Evolutionary conservation across 2,888 invertebrate genomes (phyloP), one percentile per base, ranked within the genome.

Genomic region (Himalopsyche tibetana): DNA sequence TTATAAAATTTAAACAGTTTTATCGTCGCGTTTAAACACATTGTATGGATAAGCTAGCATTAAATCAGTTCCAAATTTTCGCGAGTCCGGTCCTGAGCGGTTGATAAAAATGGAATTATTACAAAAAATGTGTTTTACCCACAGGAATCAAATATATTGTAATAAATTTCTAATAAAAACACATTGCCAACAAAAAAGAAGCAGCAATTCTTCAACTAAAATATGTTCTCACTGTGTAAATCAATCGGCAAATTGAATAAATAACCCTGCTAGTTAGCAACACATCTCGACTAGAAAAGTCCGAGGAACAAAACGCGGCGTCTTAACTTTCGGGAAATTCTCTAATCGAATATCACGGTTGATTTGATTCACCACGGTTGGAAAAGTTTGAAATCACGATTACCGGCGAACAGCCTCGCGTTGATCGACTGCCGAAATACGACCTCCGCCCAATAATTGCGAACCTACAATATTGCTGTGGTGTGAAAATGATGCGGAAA

Each of bases 361-460:
- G 74, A 74, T 74, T 74, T 74, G 74, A 74, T 74, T 74, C 74
- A 74, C 74, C 74, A 74, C 74, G 74, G 74, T 74, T 36, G 74
- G 74, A 74, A 74, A 74, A 74, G 38, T 74, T 74, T 74, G 74
- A 74, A 74, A 74, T 74, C 74, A 36, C 74, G 36, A 74, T 38
- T 74, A 36, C 74, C 4, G 74, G 38, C 15, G 15, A 74, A 74
- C 36, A 74, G 74, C 74, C 74, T 74, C 36, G 74, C 74, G 74
- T 74, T 74, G 74, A 74, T 74, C 38, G 74, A 74, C 28, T 36
- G 74, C 15, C 38, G 74, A 74, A 74, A 74, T 74, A 74, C 74
- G 74, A 36, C 74, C 74, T 74, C 74, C 74, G 38, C 11, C 4
- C 19, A 36, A 74, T 74, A 74, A 74, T 74, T 74, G 36, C 74